Conservation (phyloP, 2,888 invertebrate species). For the Rutpela maculata region DNA sequence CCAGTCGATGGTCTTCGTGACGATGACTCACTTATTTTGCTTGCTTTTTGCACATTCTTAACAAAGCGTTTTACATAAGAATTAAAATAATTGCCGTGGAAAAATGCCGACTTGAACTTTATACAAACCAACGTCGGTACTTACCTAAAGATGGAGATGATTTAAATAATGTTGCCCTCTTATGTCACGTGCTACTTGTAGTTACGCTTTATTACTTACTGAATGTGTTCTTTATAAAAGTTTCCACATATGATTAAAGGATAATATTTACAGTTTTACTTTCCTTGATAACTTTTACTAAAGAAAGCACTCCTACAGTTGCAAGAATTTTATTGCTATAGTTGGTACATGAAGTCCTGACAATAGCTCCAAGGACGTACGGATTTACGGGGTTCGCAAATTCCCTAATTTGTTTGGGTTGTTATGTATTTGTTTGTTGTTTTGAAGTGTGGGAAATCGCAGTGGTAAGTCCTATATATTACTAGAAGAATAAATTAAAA, state of each 20-base stretch:
- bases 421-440: too few relatives aligned
- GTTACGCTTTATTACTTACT: background rate
- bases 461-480: too few relatives aligned
- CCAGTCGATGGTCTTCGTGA: conserved; percentile 21
- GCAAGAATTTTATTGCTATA: too few relatives aligned
- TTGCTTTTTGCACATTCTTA: conserved; percentile 21
- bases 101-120: background rate
- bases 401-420: too few relatives aligned
- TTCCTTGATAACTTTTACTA: too few relatives aligned
- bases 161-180: background rate
- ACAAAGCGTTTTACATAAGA: conserved; percentile 7
- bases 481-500: too few relatives aligned
- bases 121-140: background rate
- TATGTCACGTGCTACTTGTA: background rate
- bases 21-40: conserved; percentile 20
- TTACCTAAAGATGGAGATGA: background rate
- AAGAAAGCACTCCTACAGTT: too few relatives aligned
- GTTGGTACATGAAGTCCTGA: too few relatives aligned
- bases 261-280: background rate
- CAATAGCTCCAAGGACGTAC: too few relatives aligned
- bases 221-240: background rate
- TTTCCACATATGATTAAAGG: background rate
- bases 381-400: too few relatives aligned
- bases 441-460: too few relatives aligned
- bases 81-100: background rate